phyloP scores from a whole-genome alignment of 2,888 invertebrate species.

The Callinectes sapidus region DNA sequence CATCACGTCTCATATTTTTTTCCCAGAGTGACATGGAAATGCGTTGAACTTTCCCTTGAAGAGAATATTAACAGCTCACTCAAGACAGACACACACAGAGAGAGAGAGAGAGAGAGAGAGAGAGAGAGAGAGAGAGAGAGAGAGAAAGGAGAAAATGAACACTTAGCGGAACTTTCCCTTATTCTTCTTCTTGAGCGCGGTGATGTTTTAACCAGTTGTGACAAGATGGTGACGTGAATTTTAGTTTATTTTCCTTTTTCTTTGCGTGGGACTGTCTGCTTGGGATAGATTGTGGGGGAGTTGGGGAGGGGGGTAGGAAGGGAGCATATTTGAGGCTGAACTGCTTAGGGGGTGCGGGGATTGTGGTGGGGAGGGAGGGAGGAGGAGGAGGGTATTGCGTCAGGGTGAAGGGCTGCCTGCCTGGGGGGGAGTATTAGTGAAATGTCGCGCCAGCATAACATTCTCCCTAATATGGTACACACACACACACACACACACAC shows the following conservation, averaged over 20 bases:
- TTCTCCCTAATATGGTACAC: neutral
- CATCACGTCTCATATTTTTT: neutral
- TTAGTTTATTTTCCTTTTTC: too few species aligned
- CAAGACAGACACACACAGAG: too few species aligned
- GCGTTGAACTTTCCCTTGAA: conserved; percentile 6
- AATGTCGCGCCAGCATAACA: conserved; percentile 33
- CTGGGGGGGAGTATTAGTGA: conserved; percentile 4
- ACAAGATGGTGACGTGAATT: conserved; percentile 5
- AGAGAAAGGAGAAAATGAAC: neutral
- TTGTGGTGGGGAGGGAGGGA: neutral
- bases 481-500: neutral
- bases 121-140: too few species aligned
- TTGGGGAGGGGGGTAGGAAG: neutral
- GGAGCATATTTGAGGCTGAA: neutral
- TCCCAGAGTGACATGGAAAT: neutral
- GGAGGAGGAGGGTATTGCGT: conserved; percentile 9
- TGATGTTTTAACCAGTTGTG: conserved; percentile 26
- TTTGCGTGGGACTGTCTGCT: neutral
- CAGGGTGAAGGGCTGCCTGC: conserved; percentile 7
- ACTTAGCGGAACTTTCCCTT: neutral
- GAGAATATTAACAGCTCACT: neutral
- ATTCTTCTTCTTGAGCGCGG: neutral
- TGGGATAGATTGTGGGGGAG: neutral
- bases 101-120: too few species aligned
- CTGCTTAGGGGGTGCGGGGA: too few species aligned